These are phyloP conservation scores for human (Homo sapiens) DNA, from an alignment of 2,113 vertebrate genomes.

Conservation along the genomic window GRCh38 chr19:57610501-57611000, in stretches of 20 bases:
- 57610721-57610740: no score
- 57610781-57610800: neutral
- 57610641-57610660: neutral
- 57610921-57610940: neutral
- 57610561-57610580: fast-evolving
- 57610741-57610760: neutral
- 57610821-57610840: neutral
- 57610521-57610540: neutral
- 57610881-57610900: neutral
- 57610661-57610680: neutral
- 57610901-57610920: neutral
- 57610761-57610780: neutral
- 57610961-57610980: neutral
- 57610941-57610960: neutral
- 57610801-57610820: neutral
- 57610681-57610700: neutral
- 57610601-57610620: neutral
- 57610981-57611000: neutral
- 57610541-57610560: neutral
- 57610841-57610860: neutral
- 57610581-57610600: neutral
- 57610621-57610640: neutral
- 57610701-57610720: neutral
- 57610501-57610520: neutral
- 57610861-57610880: neutral